Conservation (phyloP, 2,113 vertebrate genomes). For the Catharus bicknelli region DNA sequence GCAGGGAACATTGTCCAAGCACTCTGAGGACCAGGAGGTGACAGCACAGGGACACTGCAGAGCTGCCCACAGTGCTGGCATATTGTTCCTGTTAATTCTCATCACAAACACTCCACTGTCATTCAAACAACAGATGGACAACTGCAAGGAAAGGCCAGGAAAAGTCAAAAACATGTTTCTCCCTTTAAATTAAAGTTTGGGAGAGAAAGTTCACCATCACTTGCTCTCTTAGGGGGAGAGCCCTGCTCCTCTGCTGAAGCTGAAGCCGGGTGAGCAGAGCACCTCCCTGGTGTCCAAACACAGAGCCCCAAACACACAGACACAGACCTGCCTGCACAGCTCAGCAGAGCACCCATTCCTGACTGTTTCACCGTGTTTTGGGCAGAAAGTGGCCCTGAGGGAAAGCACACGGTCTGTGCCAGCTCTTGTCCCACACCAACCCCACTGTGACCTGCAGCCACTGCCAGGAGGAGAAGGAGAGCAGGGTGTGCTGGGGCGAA, state of each 20-base stretch:
- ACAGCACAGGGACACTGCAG: neutral
- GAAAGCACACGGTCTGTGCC: neutral
- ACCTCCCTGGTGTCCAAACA: neutral
- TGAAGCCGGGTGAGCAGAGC: neutral
- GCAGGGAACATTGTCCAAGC: accelerated
- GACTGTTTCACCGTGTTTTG: accelerated
- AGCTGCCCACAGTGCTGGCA: neutral
- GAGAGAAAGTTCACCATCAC: neutral
- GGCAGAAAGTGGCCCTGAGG: neutral
- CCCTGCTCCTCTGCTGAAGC: neutral
- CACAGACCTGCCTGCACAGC: neutral
- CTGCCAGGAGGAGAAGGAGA: neutral
- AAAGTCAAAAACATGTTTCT: neutral
- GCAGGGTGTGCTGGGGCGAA: neutral
- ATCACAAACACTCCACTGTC: neutral
- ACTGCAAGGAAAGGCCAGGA: neutral
- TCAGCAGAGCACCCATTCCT: neutral
- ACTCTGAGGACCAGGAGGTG: neutral
- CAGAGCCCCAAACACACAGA: neutral
- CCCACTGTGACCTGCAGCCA: accelerated
- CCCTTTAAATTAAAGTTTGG: neutral
- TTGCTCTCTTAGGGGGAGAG: neutral
- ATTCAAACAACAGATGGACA: neutral
- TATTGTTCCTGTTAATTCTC: neutral
- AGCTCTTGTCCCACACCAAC: neutral